Base-by-base conservation (phyloP, 2,113 vertebrate species). In the Neolamprologus hecqui region DNA sequence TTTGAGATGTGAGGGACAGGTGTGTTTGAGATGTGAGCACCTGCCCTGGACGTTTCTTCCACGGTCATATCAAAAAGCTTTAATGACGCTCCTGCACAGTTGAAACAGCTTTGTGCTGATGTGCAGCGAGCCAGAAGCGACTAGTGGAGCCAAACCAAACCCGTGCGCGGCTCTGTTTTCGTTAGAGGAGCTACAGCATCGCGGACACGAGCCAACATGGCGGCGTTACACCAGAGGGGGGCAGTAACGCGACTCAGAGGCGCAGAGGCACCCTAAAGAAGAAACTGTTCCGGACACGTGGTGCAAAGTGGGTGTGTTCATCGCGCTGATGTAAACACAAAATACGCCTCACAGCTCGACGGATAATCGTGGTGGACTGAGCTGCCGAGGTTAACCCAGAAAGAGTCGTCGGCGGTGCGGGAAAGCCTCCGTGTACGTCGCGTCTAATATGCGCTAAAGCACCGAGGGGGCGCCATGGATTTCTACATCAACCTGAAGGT, bases 401-500 rank as follows among this genome's bases (percentile, higher is more conserved):
- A 84, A 75, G 53, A 90, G 35, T 19, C 33, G 11, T 7, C 12
- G 12, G 12, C 21, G 31, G 9, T 49, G 10, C 28, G 79, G 31
- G 1, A 31, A 85, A 90, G 28, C 40, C 23, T 26, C 57, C 4
- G 33, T 79, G 68, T 51, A 15, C 14, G 65, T 82, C 77, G 45
- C 35, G 40, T 31, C 14, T 90, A 84, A 77, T 88, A 93, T 93
- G 93, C 63, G 49, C 12, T 94, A 86, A 75, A 19, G 45, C 51
- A 17, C 58, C 10, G 11, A 63, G n/a, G 31, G 35, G 17, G 28
- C 88, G 87, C 54, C 88, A 96, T 96, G 96, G 96, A 96, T 49
- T 93, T 95, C 84, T 96, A 95, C 92, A 96, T 96, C 89, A 96
- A 94, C 6, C 87, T 97, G 84, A 96, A 96, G 94, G 96, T 96